Conservation (phyloP, 2,113 vertebrate species). For the Syngnathus typhle region DNA sequence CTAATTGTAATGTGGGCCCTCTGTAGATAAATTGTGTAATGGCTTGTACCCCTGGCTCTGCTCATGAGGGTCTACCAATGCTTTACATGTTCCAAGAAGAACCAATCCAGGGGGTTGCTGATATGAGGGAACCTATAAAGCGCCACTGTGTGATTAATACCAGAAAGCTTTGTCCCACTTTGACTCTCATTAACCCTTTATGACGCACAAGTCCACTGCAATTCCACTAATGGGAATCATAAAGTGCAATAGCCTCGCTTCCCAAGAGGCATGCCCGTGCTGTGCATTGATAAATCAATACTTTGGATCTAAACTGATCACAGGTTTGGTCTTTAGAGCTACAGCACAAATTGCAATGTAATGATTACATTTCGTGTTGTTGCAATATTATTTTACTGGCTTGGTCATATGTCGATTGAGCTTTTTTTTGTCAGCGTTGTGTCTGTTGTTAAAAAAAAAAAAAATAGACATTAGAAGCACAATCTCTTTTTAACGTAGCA, state of each 20-base stretch:
- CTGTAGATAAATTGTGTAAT: slow-evolving; percentile 60
- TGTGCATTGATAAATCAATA: slow-evolving; percentile 28
- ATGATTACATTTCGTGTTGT: slow-evolving; percentile 1
- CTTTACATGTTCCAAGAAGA: slow-evolving; percentile 40
- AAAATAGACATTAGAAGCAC: neutral
- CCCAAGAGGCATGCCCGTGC: neutral
- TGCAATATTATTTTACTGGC: neutral
- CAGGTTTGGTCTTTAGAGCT: slow-evolving; percentile 3
- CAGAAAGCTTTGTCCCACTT: slow-evolving; percentile 20
- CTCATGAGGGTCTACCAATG: slow-evolving; percentile 41
- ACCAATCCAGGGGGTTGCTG: slow-evolving; percentile 22
- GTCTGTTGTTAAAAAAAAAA: neutral
- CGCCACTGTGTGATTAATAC: slow-evolving; percentile 42
- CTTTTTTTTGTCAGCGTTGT: neutral
- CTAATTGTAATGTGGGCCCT: slow-evolving; percentile 46
- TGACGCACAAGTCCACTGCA: slow-evolving; percentile 17
- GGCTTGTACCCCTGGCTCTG: slow-evolving; percentile 47
- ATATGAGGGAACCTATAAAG: slow-evolving; percentile 33
- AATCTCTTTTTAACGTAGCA: neutral
- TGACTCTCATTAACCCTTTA: slow-evolving; percentile 53
- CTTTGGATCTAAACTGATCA: slow-evolving; percentile 8
- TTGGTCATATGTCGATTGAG: neutral
- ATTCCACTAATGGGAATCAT: slow-evolving; percentile 21
- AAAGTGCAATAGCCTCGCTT: slow-evolving; percentile 18
- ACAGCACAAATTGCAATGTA: neutral